These are phyloP conservation scores for Odiellus spinosus DNA, from an alignment of 2,888 invertebrate genomes.

Conservation along the genomic window DNA sequence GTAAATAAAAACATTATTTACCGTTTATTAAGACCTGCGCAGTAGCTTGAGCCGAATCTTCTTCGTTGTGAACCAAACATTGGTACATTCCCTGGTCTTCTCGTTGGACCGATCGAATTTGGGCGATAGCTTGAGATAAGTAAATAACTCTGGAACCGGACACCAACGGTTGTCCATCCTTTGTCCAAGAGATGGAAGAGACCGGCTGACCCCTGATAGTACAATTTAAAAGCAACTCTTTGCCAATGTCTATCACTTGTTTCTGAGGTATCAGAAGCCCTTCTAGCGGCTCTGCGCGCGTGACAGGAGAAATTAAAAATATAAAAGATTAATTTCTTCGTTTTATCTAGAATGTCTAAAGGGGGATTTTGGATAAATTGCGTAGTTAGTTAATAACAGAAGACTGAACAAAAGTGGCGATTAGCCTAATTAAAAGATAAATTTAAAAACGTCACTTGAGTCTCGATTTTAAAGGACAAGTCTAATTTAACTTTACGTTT, in stretches of 20 bases:
- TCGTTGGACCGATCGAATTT: conserved; percentile 6
- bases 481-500: too few relatives aligned
- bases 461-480: too few relatives aligned
- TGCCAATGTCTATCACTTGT: conserved; percentile 13
- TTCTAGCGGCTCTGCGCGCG: not conserved
- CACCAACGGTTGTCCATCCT: conserved; percentile 24
- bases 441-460: too few relatives aligned
- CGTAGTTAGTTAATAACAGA: not conserved
- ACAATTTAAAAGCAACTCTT: conserved; percentile 26
- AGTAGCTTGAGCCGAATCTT: conserved; percentile 10
- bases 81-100: conserved; percentile 8
- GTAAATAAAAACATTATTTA: not conserved
- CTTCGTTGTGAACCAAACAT: conserved; percentile 18
- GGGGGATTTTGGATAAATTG: not conserved
- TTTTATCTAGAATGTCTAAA: too few relatives aligned
- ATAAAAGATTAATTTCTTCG: not conserved
- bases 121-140: conserved; percentile 11
- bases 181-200: conserved; percentile 24
- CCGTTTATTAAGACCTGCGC: conserved; percentile 5
- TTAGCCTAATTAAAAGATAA: too few relatives aligned
- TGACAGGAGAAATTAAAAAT: not conserved
- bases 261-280: not conserved
- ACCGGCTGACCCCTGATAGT: conserved; percentile 26
- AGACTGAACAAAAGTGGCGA: too few relatives aligned
- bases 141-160: conserved; percentile 1